Evolutionary conservation across 2,797 vertebrate genomes (phyloP).

Genomic region (Tapirus indicus): DNA sequence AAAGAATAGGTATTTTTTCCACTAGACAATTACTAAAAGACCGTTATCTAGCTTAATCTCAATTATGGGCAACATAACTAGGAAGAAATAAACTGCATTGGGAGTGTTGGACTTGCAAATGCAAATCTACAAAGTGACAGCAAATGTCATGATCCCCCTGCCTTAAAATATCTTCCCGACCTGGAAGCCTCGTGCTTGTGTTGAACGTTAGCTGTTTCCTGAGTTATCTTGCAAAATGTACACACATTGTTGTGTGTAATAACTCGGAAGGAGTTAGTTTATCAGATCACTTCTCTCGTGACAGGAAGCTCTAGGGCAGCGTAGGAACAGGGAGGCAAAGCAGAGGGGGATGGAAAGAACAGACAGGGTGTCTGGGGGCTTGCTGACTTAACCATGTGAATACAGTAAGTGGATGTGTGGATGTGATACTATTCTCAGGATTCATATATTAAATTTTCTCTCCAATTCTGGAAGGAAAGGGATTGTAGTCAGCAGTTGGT

Average conservation of each 20-base stretch:
- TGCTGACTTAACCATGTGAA: neutral
- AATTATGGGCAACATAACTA: conserved; percentile 15
- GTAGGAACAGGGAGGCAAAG: neutral
- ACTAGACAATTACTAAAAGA: conserved; percentile 25
- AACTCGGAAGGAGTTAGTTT: neutral
- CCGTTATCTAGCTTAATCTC: conserved; percentile 57
- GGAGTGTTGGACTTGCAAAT: neutral
- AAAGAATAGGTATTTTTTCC: conserved; percentile 62
- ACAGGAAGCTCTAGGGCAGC: neutral
- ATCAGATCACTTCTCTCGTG: neutral
- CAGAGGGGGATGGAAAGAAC: neutral
- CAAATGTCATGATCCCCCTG: neutral
- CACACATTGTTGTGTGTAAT: neutral
- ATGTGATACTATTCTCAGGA: neutral
- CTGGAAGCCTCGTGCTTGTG: neutral
- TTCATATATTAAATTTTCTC: neutral
- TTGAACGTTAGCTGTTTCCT: neutral
- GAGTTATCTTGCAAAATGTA: neutral
- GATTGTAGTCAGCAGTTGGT: neutral
- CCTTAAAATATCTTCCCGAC: neutral
- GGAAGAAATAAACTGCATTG: conserved; percentile 44
- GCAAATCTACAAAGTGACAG: neutral
- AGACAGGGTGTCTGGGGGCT: neutral
- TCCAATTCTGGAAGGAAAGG: neutral
- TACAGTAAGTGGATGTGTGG: fast-evolving